Base-by-base conservation (phyloP, 2,113 vertebrate species). In the Rhinichthys klamathensis region DNA sequence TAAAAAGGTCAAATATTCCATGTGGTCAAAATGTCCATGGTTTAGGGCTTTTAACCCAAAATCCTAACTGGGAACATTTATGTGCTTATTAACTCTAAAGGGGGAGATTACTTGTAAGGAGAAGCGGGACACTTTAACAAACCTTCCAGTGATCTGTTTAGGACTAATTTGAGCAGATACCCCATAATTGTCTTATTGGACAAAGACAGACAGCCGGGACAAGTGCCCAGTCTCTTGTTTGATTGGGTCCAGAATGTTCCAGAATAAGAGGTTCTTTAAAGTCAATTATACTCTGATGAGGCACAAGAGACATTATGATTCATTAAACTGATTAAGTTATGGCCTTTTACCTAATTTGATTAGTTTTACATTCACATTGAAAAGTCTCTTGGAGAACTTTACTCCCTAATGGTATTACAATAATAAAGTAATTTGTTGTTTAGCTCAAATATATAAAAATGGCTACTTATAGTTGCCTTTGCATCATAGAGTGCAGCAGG, bases 291-390 rank as follows among this genome's bases (percentile, higher is more conserved):
- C 79, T 32, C 41, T 15, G 61, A 51, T 30, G 78, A 25, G 27
- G 16, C 27, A 44, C 49, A 8, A 30, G 15, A 81, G 80, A 46
- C n/a, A 81, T 51, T 69, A 6, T n/a, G 41, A 63, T 49, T 80
- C 60, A 80, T 80, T 80, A 80, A 80, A 80, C 38, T 80, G 60
- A 80, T 80, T 80, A 65, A 4, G 58, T 65, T 65, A 27, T 63
- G 35, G 25, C n/a, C 60, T 65, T 80, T 65, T 27, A 44, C 74
- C 49, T 30, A 76, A 76, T 76, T 46, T 11, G 46, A 76, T 76
- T 32, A 21, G 44, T 54, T 51, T 54, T 30, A 18, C 27, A 32
- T 32, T 32, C 16, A 72, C 23, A 41, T 41, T n/a, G 10, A 56
- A 56, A 18, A 56, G 18, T 8, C 54, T 21, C 18, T 56, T 2